Base-by-base conservation (phyloP, 2,797 vertebrate species). In the Epinephelus malabaricus region DNA sequence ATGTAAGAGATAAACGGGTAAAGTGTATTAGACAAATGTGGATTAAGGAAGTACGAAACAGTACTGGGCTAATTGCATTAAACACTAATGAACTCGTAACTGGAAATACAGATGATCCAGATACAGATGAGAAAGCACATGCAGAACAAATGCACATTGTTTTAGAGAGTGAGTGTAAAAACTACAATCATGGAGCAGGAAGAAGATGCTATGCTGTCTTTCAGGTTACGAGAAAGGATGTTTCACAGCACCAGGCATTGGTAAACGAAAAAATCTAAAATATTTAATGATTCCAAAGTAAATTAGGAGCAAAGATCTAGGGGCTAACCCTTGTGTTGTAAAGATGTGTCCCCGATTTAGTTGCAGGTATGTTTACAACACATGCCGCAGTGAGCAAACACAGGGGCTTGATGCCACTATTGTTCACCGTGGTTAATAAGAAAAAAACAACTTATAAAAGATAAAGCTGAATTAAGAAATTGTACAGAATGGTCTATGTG, bases 311-410 rank as follows among this genome's bases (percentile, higher is more conserved):
- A 69, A 40, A 25, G 2, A 47, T 63, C 2, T 12, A 2, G 1
- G 30, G 6, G 17, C 7, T 60, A 45, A 71, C 23, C 19, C 10
- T 19, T 11, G 6, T 74, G 60, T 25, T 67, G 30, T 11, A 43
- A 51, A 34, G 27, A 4, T 25, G 19, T 63, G 6, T 45, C 47
- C 6, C 51, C 7, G 1, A 49, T 50, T 15, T 18, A 66, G 18
- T 1, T 49, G 61, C 62, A 67, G 53, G 55, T 74, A 40, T 88
- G 84, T 84, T 85, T 67, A 78, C 76, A 76, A 79, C 79, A 66
- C 46, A 86, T 86, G 64, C 83, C 66, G 86, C 92, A 86, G 83
- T 84, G 62, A 72, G 56, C 60, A 54, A 40, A 71, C 76, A 77
- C n/a, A 18, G 2, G 27, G 65, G 77, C 19, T 83, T 19, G 50